Evolutionary conservation across 2,113 vertebrate species (phyloP), one percentile per base, ranked within the genome.

Genomic region (Corvus hawaiiensis): DNA sequence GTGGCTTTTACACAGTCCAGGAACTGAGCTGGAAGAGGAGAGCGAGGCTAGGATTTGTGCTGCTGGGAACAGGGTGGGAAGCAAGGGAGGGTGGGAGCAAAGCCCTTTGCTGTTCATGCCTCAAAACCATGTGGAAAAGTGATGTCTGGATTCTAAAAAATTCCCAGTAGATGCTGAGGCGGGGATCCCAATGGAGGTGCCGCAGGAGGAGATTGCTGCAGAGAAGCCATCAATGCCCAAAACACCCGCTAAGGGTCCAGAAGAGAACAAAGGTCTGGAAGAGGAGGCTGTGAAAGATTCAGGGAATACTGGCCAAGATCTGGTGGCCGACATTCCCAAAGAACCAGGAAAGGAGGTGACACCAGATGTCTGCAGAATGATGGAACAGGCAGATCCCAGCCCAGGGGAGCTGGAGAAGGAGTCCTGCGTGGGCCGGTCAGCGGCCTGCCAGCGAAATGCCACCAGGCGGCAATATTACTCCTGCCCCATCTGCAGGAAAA

Each of bases 401-500:
- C 39, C 71, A 16, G 59, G 4, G 22, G 35, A 74, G 26, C 52
- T 8, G 0, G 3, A 11, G 62, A 66, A 82, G 6, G 28, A 37
- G 2, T 71, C 89, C 17, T 63, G 39, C 0, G 1, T 1, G 28
- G 91, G 89, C 83, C 77, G 90, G 26, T 16, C 63, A 0, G 18
- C 8, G 0, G 14, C 49, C 44, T 93, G n/a, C 9, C 91, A 93
- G 54, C 83, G 93, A 1, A 76, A 44, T 2, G 39, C 91, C 28
- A 3, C 67, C 22, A 54, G 59, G 41, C 58, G 59, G 41, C 9
- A 89, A 6, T 89, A n/a, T 30, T 85, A 93, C n/a, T 73, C 71
- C 67, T 96, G 94, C 72, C 58, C 67, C 1, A 22, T 96, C 21
- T 96, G 94, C 58, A 54, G 75, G 52, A 96, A 83, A 10, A 94